phyloP scores from a whole-genome alignment of 2,113 vertebrate genomes.

The Embiotoca jacksoni region DNA sequence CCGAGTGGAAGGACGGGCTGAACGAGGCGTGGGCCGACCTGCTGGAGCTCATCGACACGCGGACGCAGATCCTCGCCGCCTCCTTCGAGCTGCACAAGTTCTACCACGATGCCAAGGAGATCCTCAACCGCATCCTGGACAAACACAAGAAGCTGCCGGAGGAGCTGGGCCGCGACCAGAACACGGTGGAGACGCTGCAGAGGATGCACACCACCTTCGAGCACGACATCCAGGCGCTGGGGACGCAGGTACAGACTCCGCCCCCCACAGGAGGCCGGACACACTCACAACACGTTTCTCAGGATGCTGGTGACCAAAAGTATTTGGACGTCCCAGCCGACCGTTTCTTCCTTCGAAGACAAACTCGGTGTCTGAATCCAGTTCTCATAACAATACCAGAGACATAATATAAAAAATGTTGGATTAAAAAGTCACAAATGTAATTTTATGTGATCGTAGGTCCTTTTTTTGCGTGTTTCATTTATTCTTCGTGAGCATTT shows the following conservation, averaged over 20 bases:
- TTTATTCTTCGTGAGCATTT: no score
- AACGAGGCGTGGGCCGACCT: constrained; percentile 99
- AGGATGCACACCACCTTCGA: constrained; percentile 98
- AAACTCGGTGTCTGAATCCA: no score
- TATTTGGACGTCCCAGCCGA: no score
- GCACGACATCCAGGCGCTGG: constrained; percentile 97
- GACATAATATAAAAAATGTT: no score
- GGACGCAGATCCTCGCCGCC: constrained; percentile 97
- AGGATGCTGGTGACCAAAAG: no score
- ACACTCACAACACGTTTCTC: no score
- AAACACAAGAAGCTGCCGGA: constrained; percentile 99
- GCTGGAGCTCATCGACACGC: constrained; percentile 96
- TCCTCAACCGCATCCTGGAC: constrained; percentile 97
- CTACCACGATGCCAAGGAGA: constrained; percentile 97
- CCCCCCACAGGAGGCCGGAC: no score
- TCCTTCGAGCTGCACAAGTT: constrained; percentile 98
- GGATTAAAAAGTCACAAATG: no score
- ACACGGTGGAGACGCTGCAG: constrained; percentile 98
- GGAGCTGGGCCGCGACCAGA: constrained; percentile 97
- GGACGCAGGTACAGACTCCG: constrained; percentile 89
- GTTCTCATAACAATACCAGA: no score
- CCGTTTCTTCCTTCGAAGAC: no score
- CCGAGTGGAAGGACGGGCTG: constrained; percentile 98
- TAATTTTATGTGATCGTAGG: no score
- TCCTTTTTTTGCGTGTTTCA: no score